Evolutionary conservation across 2,888 invertebrate species (phyloP), one percentile per base, ranked within the genome.

Genomic region (Orthosia gothica): DNA sequence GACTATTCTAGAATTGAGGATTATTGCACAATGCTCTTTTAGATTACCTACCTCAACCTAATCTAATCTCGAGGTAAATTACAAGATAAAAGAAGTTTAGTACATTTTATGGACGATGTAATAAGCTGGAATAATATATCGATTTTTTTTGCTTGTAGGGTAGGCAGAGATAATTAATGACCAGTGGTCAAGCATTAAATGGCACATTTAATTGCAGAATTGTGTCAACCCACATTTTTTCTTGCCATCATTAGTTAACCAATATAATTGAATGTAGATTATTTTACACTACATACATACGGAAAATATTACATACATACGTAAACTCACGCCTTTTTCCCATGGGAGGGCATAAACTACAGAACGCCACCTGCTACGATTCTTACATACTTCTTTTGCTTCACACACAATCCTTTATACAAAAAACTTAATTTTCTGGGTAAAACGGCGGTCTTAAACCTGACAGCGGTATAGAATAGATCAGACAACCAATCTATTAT

Each of bases 1-100:
- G n/a, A n/a, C n/a, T n/a, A n/a, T n/a, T n/a, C 62, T 62, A 82
- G 61, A 50, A 59, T 23, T 40, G 26, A 55, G 49, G 52, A 70
- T 57, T 66, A 61, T 69, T 79, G 65, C 54, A 55, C 74, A 62
- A 58, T 62, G 50, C 20, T 65, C 23, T 58, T 40, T 3, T 1
- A 55, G 50, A 79, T 62, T 57, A 52, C 3, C 7, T 82, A 76
- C 40, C 45, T 23, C 1, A 40, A 9, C 54, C 5, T 23, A 55
- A 55, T 55, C 5, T 69, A 45, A 81, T 75, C 57, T 54, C 15
- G 1, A 50, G 64, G 81, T 73, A 84, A 57, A n/a, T 75, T 61
- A 40, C 13, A 59, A 59, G 62, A 64, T 70, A 59, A 26, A n/a
- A 40, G 32, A n/a, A 49, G 23, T 20, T 16, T 4, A 54, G 45